A percentile compares a stretch with the other conserved stretches of the same genome.
Conservation (phyloP, 2,888 invertebrate genomes). For the Drosophila parthenogenetica region DNA sequence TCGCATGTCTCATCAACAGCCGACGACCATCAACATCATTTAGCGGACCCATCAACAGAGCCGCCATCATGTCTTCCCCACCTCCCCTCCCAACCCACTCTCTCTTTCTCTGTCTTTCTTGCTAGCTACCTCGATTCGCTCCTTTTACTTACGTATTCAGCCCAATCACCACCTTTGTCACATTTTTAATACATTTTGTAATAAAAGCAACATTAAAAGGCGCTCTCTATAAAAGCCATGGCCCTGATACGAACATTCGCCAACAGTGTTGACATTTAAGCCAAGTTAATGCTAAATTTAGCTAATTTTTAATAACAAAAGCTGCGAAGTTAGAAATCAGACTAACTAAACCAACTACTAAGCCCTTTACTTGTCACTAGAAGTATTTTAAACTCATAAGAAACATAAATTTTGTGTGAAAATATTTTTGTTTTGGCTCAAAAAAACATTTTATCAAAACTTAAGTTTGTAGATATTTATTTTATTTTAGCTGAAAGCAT, state of each 20-base stretch:
- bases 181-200: constrained; percentile 74
- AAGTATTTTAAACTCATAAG: too few species aligned
- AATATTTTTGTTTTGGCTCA: too few species aligned
- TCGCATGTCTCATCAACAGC: constrained; percentile 69
- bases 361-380: too few species aligned
- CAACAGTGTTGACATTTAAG: background rate
- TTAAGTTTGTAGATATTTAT: too few species aligned
- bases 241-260: constrained; percentile 22
- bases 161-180: constrained; percentile 70
- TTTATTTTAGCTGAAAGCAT: too few species aligned
- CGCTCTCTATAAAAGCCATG: constrained; percentile 30
- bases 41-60: constrained; percentile 76
- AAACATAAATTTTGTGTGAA: too few species aligned
- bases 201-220: constrained; percentile 65
- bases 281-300: background rate
- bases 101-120: background rate
- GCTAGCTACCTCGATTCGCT: background rate
- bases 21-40: constrained; percentile 73
- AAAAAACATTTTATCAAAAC: too few species aligned
- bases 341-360: background rate
- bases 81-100: too few species aligned
- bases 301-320: background rate
- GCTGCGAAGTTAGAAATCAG: background rate
- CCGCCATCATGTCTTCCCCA: constrained; percentile 17
- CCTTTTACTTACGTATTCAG: constrained; percentile 43